Evolutionary conservation across 64 coral and sea anemone genomes (phyloP).

Genomic region (Pachyseris speciosa): DNA sequence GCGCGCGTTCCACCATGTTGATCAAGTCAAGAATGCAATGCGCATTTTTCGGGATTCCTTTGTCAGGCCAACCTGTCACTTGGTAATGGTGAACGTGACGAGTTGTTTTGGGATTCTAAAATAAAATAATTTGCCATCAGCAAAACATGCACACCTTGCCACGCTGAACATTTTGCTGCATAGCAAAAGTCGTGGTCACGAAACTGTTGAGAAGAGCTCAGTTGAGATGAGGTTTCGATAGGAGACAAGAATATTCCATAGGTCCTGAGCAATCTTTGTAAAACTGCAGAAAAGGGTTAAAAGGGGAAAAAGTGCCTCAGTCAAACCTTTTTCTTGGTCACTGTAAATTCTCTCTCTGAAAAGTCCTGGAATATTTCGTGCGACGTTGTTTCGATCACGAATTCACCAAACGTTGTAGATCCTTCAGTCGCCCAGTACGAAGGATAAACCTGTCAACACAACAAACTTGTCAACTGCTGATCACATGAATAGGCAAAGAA

Average conservation of each 20-base stretch:
- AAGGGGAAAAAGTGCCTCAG: too few relatives aligned
- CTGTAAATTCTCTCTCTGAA: neutral
- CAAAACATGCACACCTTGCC: too few relatives aligned
- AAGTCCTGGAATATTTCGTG: slow-evolving; percentile 3
- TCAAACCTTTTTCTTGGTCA: neutral
- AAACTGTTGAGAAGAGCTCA: too few relatives aligned
- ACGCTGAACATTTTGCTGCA: too few relatives aligned
- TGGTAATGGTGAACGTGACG: slow-evolving; percentile 30
- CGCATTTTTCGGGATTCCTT: neutral
- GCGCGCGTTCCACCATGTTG: slow-evolving; percentile 1
- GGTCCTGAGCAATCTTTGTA: too few relatives aligned
- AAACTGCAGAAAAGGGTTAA: too few relatives aligned
- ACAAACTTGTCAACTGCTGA: neutral
- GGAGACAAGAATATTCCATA: too few relatives aligned
- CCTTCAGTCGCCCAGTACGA: neutral
- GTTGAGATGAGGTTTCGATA: too few relatives aligned
- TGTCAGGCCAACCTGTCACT: slow-evolving; percentile 14
- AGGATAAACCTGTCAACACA: neutral
- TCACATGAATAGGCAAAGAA: neutral
- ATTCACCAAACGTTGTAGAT: neutral
- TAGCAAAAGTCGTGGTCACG: too few relatives aligned
- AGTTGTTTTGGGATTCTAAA: neutral
- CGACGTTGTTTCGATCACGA: neutral
- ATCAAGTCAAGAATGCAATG: slow-evolving; percentile 11
- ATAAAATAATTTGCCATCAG: neutral